Evolutionary conservation across 2,888 invertebrate genomes (phyloP).

Genomic region (Cosmia trapezina): DNA sequence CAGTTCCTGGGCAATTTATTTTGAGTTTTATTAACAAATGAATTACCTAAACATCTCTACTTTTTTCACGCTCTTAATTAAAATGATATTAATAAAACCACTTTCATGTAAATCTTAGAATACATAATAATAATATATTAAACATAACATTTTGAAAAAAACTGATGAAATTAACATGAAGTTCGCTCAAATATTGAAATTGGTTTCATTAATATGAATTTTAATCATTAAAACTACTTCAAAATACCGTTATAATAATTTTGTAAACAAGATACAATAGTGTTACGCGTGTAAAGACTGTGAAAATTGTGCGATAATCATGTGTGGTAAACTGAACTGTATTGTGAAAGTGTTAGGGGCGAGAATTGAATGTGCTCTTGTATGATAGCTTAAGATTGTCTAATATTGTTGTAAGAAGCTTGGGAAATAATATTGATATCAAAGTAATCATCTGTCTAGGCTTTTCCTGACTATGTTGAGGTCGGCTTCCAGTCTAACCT

Average conservation of each 20-base stretch:
- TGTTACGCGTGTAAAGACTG: conserved; percentile 37
- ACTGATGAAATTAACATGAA: neutral
- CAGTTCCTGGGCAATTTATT: neutral
- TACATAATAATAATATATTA: too few species aligned
- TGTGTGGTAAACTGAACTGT: conserved; percentile 48
- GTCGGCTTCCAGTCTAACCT: too few species aligned
- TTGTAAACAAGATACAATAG: neutral
- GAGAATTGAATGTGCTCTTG: conserved; percentile 51
- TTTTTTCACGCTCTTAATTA: neutral
- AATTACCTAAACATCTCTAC: neutral
- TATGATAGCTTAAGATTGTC: conserved; percentile 27
- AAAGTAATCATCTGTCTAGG: too few species aligned
- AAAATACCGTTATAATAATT: neutral
- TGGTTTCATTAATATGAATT: neutral
- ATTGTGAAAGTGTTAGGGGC: conserved; percentile 40
- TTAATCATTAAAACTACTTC: neutral
- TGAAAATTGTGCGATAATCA: conserved; percentile 5
- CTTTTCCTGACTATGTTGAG: too few species aligned
- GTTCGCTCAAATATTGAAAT: neutral
- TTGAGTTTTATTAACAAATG: neutral
- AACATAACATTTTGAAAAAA: too few species aligned
- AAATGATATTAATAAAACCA: conserved; percentile 6
- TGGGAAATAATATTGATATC: neutral
- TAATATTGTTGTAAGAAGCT: conserved; percentile 10
- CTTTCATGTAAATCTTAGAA: neutral